Evolutionary conservation across 2,797 vertebrate genomes (phyloP).

Genomic region (Rhinophrynus dorsalis): DNA sequence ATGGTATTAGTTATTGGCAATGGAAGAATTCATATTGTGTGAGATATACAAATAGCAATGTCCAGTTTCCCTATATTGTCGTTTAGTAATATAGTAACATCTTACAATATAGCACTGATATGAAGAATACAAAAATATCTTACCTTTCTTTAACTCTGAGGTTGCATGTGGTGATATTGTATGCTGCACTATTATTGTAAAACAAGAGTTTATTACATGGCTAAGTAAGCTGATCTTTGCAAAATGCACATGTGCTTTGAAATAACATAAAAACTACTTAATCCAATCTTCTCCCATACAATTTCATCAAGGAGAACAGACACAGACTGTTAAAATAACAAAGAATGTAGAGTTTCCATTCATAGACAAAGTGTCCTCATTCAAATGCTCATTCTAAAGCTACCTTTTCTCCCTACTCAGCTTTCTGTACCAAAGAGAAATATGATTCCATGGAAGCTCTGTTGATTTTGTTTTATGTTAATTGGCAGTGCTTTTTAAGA

Average conservation of each 20-base stretch:
- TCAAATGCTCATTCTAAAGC: constrained; percentile 84
- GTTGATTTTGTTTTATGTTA: constrained; percentile 85
- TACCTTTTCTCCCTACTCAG: constrained; percentile 84
- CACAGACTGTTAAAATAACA: constrained; percentile 98
- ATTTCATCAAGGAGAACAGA: constrained; percentile 86
- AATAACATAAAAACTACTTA: constrained; percentile 87
- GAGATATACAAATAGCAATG: too few relatives aligned
- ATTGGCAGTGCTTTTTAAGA: constrained; percentile 79
- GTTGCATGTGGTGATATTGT: constrained; percentile 68
- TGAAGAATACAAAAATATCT: constrained; percentile 51
- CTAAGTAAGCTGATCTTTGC: constrained; percentile 83
- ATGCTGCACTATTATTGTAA: constrained; percentile 72
- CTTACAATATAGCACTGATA: not conserved
- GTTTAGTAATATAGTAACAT: too few relatives aligned
- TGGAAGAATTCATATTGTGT: too few relatives aligned
- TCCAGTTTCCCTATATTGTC: too few relatives aligned
- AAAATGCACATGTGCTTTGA: constrained; percentile 81
- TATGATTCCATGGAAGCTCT: constrained; percentile 75
- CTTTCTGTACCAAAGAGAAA: constrained; percentile 80
- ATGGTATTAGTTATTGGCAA: too few relatives aligned
- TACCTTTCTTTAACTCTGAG: constrained; percentile 64
- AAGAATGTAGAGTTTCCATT: constrained; percentile 91
- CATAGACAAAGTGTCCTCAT: constrained; percentile 96
- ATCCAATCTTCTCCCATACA: constrained; percentile 78
- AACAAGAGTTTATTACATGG: constrained; percentile 81